Base-by-base conservation (phyloP, 2,888 invertebrate genomes). In the Sinodicranocentrus sp. region DNA sequence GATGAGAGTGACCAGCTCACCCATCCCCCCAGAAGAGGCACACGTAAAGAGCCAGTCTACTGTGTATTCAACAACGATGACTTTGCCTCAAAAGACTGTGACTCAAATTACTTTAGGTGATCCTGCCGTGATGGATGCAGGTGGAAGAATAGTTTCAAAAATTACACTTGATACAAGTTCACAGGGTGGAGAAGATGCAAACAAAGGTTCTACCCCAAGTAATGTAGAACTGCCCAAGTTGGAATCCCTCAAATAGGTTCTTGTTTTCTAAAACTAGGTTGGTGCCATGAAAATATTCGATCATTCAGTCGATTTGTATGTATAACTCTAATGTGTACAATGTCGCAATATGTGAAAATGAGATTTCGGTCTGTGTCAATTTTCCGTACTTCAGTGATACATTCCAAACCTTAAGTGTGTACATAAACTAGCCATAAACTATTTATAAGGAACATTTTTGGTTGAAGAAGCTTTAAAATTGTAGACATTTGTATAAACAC, bases 21-120 rank as follows among this genome's bases (percentile, higher is more conserved):
- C 89, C 70, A 89, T 90, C 78, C 87, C 90, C 8, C 89, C 90
- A 68, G 89, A 90, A 1, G 90, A 91, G 15, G 90, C 90, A 2
- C 90, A 90, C 70, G 90, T 82, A 17, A 82, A 76, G 43, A 71
- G 77, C 6, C 77, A 72, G 54, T 80, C 85, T 19, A 87, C 78
- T 48, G 86, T 87, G 23, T 87, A 86, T 57, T 87, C 85, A 10
- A 87, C 87, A 10, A 87, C 88, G 15, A 87, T 88, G 87, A 87
- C 87, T 2, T 68, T 88, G 15, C 87, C 88, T 23, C 88, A 89
- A 43, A 88, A 88, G 78, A 88, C 88, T 23, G 85, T 88, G 28
- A 87, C 87, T 3, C 87, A 87, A 43, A 87, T 87, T 17, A 82
- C 84, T 3, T 65, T 88, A 6, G 86, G 87, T 19, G 85, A 72